Base-by-base conservation (phyloP, 2,797 vertebrate species). In the Arnoldichthys spilopterus region DNA sequence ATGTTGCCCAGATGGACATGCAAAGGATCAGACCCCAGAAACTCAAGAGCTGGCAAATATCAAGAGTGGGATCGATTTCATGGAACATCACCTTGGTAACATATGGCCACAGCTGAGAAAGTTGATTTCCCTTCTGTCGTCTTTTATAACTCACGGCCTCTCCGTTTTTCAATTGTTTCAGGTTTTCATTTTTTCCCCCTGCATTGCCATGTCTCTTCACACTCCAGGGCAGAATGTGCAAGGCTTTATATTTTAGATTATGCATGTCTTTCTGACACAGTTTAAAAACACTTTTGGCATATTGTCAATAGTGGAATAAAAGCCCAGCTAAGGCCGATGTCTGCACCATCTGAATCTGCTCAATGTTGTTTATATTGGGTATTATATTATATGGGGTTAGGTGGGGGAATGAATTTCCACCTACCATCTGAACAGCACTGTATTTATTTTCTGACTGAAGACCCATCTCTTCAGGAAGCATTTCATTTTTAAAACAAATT, bases 61-160 rank as follows among this genome's bases (percentile, higher is more conserved):
- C 89, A 82, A 67, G 62, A 83, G 75, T 54, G 61, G 82, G 88
- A 90, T 86, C 86, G 88, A 92, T 91, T 91, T 92, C 90, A 91
- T 88, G 87, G 87, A 91, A 90, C 90, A 91, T 91, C 91, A 91
- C 88, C 87, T 87, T 87, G 86, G 77, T 87, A 92, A 91, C 92
- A 91, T 90, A 91, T 91, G 91, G 90, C 88, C 61, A 79, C 83
- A 85, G 87, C 89, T 86, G 86, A 85, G 86, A 74, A 86, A 91
- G 84, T 81, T 87, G 86, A 90, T 89, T 91, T 87, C 81, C 87
- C 90, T 88, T 90, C 89, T 91, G 90, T 80, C 58, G 71, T 80
- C 78, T 74, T 83, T 85, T 80, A 84, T 80, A 78, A 76, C 67
- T 61, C 75, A 24, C 24, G 34, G 28, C 67, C 53, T 34, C 32